Evolutionary conservation across 2,888 invertebrate genomes (phyloP), one percentile per base, ranked within the genome.

Genomic region (Drosophila demipolita): DNA sequence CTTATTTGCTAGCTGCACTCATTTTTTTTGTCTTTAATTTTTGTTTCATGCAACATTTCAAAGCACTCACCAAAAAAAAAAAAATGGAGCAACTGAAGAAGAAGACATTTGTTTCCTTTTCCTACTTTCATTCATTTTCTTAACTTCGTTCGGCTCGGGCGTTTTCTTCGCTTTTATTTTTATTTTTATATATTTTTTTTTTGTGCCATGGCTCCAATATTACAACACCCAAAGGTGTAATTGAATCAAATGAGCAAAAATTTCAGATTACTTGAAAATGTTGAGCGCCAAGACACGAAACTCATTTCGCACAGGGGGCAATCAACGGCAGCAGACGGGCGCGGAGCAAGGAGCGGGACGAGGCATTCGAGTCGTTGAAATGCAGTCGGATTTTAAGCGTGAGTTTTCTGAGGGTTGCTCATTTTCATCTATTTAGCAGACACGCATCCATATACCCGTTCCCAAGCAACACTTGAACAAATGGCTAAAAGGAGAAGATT

Each of bases 171-270:
- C 35, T 59, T 62, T 66, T 42, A 4, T 45, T 15, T 38, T 38
- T 38, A 38, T 17, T 38, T 45, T 38, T 29, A 29, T 29, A 6
- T 29, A 5, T 23, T 38, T 32, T 50, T 49, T 36, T 49, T 55
- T 5, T 32, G 20, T 50, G 48, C 63, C 58, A 42, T 20, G 49
- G 63, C 66, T 73, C 29, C 72, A 70, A 90, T 90, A 90, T 91
- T 91, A 91, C 91, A 91, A 83, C 91, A 91, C 91, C 91, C 91
- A 84, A 87, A 91, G 91, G 91, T 91, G 90, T 91, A 91, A 91
- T 91, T 91, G 91, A 91, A 91, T 91, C 87, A 91, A 91, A 90
- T 90, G 88, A 91, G 86, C 80, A 88, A 84, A 87, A 87, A 81
- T 87, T 85, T 76, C 69, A 80, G 87, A 87, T 87, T 88, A 83